Percentiles rank a stretch among this genome's conserved stretches.
Evolutionary conservation across 2,888 invertebrate species (phyloP).

Genomic region (Tenthredo distinguenda): DNA sequence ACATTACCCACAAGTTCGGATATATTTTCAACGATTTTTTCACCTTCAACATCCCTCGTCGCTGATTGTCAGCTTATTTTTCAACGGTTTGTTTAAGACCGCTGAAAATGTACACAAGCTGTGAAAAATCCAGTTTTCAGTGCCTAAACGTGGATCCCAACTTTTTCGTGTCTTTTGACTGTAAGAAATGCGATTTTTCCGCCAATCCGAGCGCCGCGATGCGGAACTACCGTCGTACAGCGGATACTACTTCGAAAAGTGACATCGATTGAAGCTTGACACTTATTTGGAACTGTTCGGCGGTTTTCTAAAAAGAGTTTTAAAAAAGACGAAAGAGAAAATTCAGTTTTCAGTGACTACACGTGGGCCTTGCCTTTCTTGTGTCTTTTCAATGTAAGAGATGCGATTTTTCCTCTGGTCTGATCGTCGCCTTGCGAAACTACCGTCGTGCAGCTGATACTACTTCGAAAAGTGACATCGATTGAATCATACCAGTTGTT

Average conservation of each 20-base stretch:
- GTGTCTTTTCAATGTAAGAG: neutral
- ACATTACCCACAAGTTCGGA: neutral
- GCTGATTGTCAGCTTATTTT: neutral
- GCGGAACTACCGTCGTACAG: neutral
- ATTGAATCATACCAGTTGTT: neutral
- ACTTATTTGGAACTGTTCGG: too few species aligned
- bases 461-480: neutral
- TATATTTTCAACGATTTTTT: neutral
- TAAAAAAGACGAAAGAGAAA: too few species aligned
- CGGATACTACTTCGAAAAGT: conserved; percentile 2
- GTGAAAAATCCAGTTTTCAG: neutral
- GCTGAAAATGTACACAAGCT: neutral
- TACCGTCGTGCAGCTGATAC: neutral
- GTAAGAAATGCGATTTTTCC: neutral
- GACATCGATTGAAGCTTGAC: neutral
- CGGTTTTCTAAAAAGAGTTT: too few species aligned
- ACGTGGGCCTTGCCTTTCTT: neutral
- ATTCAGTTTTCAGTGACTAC: neutral
- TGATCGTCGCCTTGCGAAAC: neutral
- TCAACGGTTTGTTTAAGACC: neutral
- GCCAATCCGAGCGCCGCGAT: neutral
- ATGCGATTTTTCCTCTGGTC: neutral
- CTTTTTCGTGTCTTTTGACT: neutral
- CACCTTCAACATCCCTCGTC: neutral
- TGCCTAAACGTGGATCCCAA: neutral